A percentile compares a stretch with the other conserved stretches of the same genome.
These are phyloP conservation scores for Hylyphantes graminicola DNA, from an alignment of 1,140 invertebrate genomes.

Conservation along the genomic window DNA sequence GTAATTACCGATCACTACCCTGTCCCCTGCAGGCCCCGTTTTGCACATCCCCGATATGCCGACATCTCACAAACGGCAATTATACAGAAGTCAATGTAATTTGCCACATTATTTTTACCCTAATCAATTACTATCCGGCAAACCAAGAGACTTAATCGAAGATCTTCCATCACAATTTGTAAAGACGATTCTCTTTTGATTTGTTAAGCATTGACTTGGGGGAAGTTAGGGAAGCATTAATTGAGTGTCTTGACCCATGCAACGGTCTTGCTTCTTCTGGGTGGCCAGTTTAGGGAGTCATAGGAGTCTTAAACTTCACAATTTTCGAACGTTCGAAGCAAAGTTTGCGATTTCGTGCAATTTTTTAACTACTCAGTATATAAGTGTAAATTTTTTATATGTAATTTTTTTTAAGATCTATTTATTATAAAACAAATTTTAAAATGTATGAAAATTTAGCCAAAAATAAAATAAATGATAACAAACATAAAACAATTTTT, in stretches of 20 bases:
- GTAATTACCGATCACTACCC: too few relatives aligned
- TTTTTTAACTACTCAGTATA: too few relatives aligned
- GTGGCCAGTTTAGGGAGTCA: slow-evolving; percentile 25
- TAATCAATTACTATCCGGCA: background rate
- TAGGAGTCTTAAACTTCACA: too few relatives aligned
- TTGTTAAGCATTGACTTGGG: too few relatives aligned
- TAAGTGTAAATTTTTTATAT: too few relatives aligned
- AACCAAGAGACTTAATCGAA: slow-evolving; percentile 34
- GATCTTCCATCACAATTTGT: slow-evolving; percentile 44
- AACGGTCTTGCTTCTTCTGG: background rate
- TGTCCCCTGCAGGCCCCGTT: background rate
- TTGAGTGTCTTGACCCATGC: background rate
- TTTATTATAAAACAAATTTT: too few relatives aligned
- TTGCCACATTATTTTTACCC: slow-evolving; percentile 12
- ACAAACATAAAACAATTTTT: too few relatives aligned
- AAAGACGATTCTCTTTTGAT: background rate
- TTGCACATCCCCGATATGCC: background rate
- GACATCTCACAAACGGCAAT: slow-evolving; percentile 12
- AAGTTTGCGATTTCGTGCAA: too few relatives aligned
- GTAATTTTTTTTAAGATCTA: too few relatives aligned
- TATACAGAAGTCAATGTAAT: slow-evolving; percentile 34
- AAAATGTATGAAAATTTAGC: too few relatives aligned
- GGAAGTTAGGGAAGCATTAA: slow-evolving; percentile 1
- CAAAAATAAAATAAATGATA: too few relatives aligned
- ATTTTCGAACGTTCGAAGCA: too few relatives aligned